Percentiles rank a stretch among this genome's conserved stretches.
phyloP scores from a whole-genome alignment of 1,140 invertebrate genomes.

The Bactericera cockerelli region DNA sequence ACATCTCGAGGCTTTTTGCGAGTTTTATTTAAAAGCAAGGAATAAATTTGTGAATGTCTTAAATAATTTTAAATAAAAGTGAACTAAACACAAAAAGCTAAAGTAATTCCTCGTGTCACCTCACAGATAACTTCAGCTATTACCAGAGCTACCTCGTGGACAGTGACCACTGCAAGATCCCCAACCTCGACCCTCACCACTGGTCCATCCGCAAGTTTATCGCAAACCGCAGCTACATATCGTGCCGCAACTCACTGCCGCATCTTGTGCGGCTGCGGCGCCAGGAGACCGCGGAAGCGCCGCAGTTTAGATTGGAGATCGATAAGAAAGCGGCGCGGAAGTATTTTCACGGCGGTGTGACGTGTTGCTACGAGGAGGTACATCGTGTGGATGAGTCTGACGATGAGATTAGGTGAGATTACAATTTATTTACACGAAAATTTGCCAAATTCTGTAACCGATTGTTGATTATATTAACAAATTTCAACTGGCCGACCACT shows the following conservation, averaged over 20 bases:
- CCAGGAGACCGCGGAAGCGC: background rate
- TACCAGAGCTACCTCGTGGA: constrained; percentile 19
- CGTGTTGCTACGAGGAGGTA: constrained; percentile 39
- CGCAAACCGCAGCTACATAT: background rate
- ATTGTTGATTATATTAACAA: too few relatives aligned
- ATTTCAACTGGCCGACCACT: too few relatives aligned
- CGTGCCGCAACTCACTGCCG: background rate
- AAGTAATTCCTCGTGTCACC: too few relatives aligned
- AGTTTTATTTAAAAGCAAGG: too few relatives aligned
- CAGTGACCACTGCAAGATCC: constrained; percentile 52
- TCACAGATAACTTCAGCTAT: background rate
- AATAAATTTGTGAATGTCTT: too few relatives aligned
- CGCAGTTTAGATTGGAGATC: too few relatives aligned
- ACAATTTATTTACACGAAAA: too few relatives aligned
- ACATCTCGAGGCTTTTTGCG: too few relatives aligned
- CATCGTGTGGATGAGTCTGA: constrained; percentile 14
- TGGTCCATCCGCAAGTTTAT: constrained; percentile 18
- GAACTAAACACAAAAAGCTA: too few relatives aligned
- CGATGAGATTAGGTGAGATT: background rate
- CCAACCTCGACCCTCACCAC: constrained; percentile 55
- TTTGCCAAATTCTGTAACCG: too few relatives aligned
- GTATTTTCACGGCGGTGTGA: constrained; percentile 23
- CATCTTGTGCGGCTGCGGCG: background rate
- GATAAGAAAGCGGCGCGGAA: constrained; percentile 23
- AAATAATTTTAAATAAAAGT: too few relatives aligned